Conservation (phyloP, 2,113 vertebrate genomes). For the Tupaia chinensis region DNA sequence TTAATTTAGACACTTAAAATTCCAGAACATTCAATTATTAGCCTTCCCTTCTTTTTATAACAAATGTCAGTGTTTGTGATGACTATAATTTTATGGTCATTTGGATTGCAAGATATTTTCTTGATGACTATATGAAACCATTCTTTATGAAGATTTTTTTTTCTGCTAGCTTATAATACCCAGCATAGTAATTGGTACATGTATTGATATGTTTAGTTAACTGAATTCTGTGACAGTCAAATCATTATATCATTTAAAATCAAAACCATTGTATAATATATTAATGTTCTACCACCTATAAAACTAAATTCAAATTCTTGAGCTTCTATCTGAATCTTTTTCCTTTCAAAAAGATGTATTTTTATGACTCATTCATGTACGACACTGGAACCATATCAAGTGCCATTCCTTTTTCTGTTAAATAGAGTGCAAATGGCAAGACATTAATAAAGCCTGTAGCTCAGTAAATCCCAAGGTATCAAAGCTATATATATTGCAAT, state of each 20-base stretch:
- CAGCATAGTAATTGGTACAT: neutral
- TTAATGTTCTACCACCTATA: neutral
- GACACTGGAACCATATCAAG: neutral
- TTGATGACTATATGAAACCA: neutral
- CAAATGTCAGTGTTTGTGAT: neutral
- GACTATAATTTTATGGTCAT: neutral
- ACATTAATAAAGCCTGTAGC: neutral
- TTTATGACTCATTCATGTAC: neutral
- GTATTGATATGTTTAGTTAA: neutral
- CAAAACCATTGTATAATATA: neutral
- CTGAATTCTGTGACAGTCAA: slow-evolving; percentile 14
- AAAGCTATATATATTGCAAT: neutral
- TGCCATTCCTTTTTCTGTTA: slow-evolving; percentile 51
- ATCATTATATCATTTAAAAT: slow-evolving; percentile 15
- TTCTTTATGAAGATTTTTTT: neutral
- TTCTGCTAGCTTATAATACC: neutral
- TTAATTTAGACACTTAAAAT: neutral
- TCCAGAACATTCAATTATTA: neutral
- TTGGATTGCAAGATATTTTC: neutral
- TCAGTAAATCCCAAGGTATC: neutral
- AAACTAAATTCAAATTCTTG: slow-evolving; percentile 38
- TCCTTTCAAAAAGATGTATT: slow-evolving; percentile 47
- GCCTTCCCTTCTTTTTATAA: neutral
- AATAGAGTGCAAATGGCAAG: slow-evolving; percentile 20
- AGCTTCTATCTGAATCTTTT: slow-evolving; percentile 30